Evolutionary conservation across 2,113 vertebrate species (phyloP), one percentile per base, ranked within the genome.

Genomic region (Eublepharis macularius): DNA sequence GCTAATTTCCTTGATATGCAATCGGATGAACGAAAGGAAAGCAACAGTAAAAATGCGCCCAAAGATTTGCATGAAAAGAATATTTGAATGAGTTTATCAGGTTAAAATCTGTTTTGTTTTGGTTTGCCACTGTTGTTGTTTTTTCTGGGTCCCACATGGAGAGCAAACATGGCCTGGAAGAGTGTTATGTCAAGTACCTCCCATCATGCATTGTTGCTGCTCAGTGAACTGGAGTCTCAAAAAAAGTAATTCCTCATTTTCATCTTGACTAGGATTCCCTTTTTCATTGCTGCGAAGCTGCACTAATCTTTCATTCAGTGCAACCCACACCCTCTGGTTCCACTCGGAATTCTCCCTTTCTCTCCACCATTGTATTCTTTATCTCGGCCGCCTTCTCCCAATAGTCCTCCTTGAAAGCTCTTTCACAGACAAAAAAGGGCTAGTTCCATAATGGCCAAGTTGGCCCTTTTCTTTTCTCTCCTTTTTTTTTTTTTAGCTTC

Each of bases 111-210:
- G 96, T 96, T 97, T 97, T 97, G 96, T 96, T 95, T 95, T 95
- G 95, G 93, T 96, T 93, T 93, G 93, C 94, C 89, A 79, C 94
- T 70, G 92, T 94, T 95, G 95, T 96, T 96, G 94, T 96, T 96
- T 94, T 95, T 95, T 86, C 39, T 91, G 95, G 95, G 94, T 96
- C 96, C 96, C 96, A 96, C 95, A 95, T 96, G 94, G 96, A 96
- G 96, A 94, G 94, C 95, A 97, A 96, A 97, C 97, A 97, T 97
- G 97, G 97, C 98, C 97, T 98, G 97, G 97, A 98, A 98, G 97
- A 98, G 97, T 97, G 97, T 97, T 97, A 97, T 98, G 98, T 98
- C 98, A 98, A 99, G 98, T 98, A 97, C 97, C 97, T 98, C 98
- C 98, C 98, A 98, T 97, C 97, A 98, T 94, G 97, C 97, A 98